Evolutionary conservation across 2,113 vertebrate species (phyloP), one percentile per base, ranked within the genome.

Genomic region (Syrmaticus mikado): DNA sequence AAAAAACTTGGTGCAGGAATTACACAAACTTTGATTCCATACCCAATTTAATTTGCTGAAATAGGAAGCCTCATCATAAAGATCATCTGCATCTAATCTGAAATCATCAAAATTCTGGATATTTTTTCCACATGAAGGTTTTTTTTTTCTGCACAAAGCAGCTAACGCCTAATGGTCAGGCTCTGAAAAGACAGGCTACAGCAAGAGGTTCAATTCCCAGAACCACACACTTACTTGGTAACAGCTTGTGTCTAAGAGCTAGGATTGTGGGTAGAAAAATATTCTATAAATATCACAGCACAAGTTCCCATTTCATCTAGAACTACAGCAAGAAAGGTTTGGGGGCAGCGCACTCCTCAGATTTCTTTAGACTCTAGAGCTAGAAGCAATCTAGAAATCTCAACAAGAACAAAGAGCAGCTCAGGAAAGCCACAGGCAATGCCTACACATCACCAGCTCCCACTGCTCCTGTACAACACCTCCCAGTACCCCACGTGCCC

Each of bases 201-300:
- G 53, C 72, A 86, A 66, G 85, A 86, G 73, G 85, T 86, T 94
- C 76, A 78, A 2, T 92, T 91, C 94, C 94, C 76, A 84, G 89
- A 95, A 87, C 67, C 60, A 78, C 90, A 78, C 70, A 87, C 84
- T 90, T 50, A 65, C 74, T 87, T 70, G 87, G 75, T 91, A 95
- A 93, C 94, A 91, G 93, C 93, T 90, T 83, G 90, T 67, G 93
- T 95, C 89, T 90, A 83, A 77, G 70, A 93, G 81, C 68, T 87
- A 64, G 93, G 82, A 92, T 76, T 94, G 85, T 91, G 90, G 94
- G 96, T 94, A 94, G 96, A 95, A 92, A 95, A 93, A 92, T 82
- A 85, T 45, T 79, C 94, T 95, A 95, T 91, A 96, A 96, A 93
- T 95, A 96, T 41, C 52, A 0, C 85, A 78, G 88, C 43, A 74